Conservation (phyloP, 2,888 invertebrate genomes). For the Zaprionus bogoriensis region DNA sequence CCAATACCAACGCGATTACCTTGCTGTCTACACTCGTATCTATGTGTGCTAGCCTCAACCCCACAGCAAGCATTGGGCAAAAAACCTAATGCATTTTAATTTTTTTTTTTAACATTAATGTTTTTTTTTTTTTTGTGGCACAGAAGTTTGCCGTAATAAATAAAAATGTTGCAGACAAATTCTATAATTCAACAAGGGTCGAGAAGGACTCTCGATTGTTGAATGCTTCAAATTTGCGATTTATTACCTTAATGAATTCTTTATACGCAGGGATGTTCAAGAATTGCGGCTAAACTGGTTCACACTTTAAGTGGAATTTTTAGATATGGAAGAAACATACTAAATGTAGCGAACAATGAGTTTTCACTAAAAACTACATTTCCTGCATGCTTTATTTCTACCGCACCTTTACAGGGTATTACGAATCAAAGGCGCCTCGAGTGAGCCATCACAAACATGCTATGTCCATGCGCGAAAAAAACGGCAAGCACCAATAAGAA, state of each 20-base stretch:
- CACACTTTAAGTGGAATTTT: not conserved
- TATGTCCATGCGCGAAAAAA: constrained; percentile 27
- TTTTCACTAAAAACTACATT: too few relatives aligned
- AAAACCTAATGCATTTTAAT: constrained; percentile 55
- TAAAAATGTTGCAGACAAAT: constrained; percentile 46
- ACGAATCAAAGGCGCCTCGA: not conserved
- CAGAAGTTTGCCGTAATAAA: constrained; percentile 57
- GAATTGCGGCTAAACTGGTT: not conserved
- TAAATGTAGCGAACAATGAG: not conserved
- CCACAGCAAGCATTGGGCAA: constrained; percentile 8
- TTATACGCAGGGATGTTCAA: not conserved
- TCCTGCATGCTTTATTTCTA: not conserved
- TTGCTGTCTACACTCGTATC: constrained; percentile 3
- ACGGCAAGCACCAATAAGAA: constrained; percentile 53
- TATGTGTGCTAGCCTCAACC: constrained; percentile 4
- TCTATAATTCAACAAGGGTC: constrained; percentile 15
- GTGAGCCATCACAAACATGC: constrained; percentile 35
- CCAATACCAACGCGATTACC: constrained; percentile 41
- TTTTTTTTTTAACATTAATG: constrained; percentile 23
- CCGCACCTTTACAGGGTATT: not conserved
- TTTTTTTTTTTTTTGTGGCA: not conserved
- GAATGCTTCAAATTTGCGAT: not conserved
- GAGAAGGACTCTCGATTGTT: not conserved
- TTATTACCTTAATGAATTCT: constrained; percentile 27
- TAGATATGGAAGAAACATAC: not conserved